Evolutionary conservation across 2,113 vertebrate species (phyloP), one percentile per base, ranked within the genome.

Genomic region (Grammomys dolichurus): DNA sequence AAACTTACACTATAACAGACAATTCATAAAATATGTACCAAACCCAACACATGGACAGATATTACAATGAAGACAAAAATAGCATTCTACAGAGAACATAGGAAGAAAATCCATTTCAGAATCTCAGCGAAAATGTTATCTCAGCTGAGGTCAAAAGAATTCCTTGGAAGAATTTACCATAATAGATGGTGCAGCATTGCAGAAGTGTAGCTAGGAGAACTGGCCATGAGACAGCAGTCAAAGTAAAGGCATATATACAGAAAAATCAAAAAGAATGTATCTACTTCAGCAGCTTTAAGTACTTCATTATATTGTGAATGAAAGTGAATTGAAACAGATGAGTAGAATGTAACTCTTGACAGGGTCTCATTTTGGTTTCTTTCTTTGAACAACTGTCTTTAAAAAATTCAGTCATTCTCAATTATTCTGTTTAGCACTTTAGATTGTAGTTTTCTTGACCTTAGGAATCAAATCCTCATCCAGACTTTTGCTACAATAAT

Each of bases 361-460:
- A 81, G 36, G 20, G 40, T 33, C 10, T 87, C 67, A 91, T 76
- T 24, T 36, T 85, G 11, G 78, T 31, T 95, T 84, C 19, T 70
- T 58, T 84, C 70, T 51, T 81, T 93, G 14, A 48, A 26, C 0
- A 43, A 5, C 12, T 51, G 31, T 85, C 36, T 26, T 78, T 92
- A 84, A 81, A 48, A 51, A 7, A 84, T 67, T 8, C 7, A 90
- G 40, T 67, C n/a, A 91, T 1, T 14, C 73, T 70, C 28, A 1
- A 48, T 91, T 48, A 76, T 63, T 56, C 46, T 87, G 22, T 12
- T 86, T 16, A 82, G 0, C 7, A 51, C 28, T 31, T 87, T 78
- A 69, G 43, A 87, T 28, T 91, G 14, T 90, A 13, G 13, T 70
- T 89, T 89, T 75, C 46, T 80, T 95, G 56, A 90, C 43, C 46